Conservation (phyloP, 2,888 invertebrate genomes). For the Encarsia formosa region DNA sequence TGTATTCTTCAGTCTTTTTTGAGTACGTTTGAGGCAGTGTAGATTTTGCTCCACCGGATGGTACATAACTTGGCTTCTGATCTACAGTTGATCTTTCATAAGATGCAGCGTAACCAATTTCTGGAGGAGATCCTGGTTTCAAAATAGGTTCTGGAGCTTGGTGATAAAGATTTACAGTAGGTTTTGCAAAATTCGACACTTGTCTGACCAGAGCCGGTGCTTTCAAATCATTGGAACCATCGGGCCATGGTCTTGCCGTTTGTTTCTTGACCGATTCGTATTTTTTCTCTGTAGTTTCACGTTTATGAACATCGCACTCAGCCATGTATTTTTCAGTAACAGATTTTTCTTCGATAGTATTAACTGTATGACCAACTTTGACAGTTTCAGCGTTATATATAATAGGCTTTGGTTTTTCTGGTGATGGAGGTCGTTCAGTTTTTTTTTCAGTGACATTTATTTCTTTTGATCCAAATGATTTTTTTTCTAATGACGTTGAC, state of each 20-base stretch:
- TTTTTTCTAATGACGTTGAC: conserved; percentile 42
- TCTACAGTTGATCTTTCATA: conserved; percentile 56
- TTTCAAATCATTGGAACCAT: conserved; percentile 49
- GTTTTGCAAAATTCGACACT: conserved; percentile 34
- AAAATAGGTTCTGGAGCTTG: conserved; percentile 39
- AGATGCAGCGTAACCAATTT: conserved; percentile 62
- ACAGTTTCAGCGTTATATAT: conserved; percentile 51
- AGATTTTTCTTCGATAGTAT: conserved; percentile 47
- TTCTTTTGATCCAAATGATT: conserved; percentile 44
- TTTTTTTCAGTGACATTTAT: conserved; percentile 35
- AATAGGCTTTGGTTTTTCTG: conserved; percentile 41
- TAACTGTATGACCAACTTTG: conserved; percentile 47
- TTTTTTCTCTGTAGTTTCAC: conserved; percentile 41
- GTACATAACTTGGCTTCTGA: conserved; percentile 55
- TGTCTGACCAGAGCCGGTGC: conserved; percentile 55
- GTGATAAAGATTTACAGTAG: conserved; percentile 35
- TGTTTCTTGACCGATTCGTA: conserved; percentile 49
- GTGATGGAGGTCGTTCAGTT: conserved; percentile 33
- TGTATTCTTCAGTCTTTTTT: conserved; percentile 44
- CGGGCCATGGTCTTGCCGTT: conserved; percentile 54
- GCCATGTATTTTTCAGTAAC: conserved; percentile 43
- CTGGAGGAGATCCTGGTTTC: conserved; percentile 64
- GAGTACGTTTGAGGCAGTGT: conserved; percentile 53
- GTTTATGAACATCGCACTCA: conserved; percentile 41
- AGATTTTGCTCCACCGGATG: conserved; percentile 57